phyloP scores from a whole-genome alignment of 2,113 vertebrate species.

The Octodon degus region DNA sequence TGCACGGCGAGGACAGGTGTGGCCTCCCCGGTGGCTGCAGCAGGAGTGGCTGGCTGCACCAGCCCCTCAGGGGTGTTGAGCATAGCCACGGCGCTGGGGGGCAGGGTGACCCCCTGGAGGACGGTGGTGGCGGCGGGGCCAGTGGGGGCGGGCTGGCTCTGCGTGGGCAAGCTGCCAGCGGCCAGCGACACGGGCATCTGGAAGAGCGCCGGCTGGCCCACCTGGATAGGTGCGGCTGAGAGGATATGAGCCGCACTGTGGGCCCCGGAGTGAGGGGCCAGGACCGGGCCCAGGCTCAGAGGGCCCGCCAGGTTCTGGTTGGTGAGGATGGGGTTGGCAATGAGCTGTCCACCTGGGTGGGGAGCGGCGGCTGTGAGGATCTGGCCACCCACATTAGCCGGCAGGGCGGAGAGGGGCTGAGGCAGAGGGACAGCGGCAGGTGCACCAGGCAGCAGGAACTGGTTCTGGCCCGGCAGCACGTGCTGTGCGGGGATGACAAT shows the following conservation, averaged over 20 bases:
- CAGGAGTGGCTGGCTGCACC: slow-evolving; percentile 86
- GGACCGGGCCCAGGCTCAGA: slow-evolving; percentile 92
- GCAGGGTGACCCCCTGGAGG: slow-evolving; percentile 93
- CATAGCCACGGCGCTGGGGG: slow-evolving; percentile 94
- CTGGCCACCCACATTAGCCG: slow-evolving; percentile 89
- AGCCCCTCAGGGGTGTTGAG: slow-evolving; percentile 89
- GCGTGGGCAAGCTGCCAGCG: slow-evolving; percentile 85
- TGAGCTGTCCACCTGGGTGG: slow-evolving; percentile 90
- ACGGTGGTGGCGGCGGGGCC: slow-evolving; percentile 86
- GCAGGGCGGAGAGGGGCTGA: slow-evolving; percentile 88
- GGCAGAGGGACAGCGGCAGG: slow-evolving; percentile 85
- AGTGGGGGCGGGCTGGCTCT: slow-evolving; percentile 84
- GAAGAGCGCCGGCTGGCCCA: slow-evolving; percentile 92
- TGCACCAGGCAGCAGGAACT: slow-evolving; percentile 91
- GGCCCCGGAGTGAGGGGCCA: slow-evolving; percentile 91
- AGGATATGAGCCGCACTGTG: slow-evolving; percentile 94
- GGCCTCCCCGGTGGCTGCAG: slow-evolving; percentile 79
- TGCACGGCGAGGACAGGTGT: slow-evolving; percentile 69
- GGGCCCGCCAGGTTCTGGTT: slow-evolving; percentile 90
- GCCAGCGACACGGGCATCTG: slow-evolving; percentile 95
- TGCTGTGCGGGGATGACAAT: slow-evolving; percentile 96
- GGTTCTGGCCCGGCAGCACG: slow-evolving; percentile 91
- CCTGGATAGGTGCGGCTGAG: slow-evolving; percentile 92
- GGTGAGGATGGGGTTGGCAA: slow-evolving; percentile 95
- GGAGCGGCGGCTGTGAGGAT: slow-evolving; percentile 91